These are phyloP conservation scores for Cebus imitator DNA, from an alignment of 2,113 vertebrate genomes.

Conservation along the genomic window DNA sequence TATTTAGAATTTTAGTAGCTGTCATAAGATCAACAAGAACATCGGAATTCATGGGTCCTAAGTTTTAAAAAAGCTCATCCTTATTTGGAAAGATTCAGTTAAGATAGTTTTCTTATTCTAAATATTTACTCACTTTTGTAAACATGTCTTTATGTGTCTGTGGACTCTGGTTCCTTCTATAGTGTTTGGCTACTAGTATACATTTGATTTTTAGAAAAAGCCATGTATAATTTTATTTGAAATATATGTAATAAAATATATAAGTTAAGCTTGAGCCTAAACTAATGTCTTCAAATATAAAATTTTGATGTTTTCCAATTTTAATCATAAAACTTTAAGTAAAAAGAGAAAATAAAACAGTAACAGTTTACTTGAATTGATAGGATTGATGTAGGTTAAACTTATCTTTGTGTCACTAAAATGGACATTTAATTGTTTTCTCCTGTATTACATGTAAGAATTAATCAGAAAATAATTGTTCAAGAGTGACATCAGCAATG, in stretches of 20 bases:
- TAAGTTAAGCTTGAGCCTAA: background rate
- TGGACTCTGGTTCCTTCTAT: background rate
- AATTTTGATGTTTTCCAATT: background rate
- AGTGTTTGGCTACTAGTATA: background rate
- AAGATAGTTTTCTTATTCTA: background rate
- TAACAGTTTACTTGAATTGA: background rate
- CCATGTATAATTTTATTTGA: background rate
- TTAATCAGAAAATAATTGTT: background rate
- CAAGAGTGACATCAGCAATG: background rate
- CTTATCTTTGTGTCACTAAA: background rate
- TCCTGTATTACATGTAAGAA: background rate
- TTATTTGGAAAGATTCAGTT: background rate
- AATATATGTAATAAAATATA: constrained; percentile 1
- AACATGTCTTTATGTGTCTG: background rate
- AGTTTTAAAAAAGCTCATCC: background rate
- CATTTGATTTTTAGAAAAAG: background rate
- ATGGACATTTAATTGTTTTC: background rate
- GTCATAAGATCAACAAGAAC: background rate
- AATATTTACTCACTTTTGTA: background rate
- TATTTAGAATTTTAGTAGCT: constrained; percentile 12
- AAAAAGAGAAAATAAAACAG: background rate
- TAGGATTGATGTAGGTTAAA: background rate
- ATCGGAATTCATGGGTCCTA: background rate
- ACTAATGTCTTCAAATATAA: background rate
- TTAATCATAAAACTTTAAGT: background rate